Conservation (phyloP, 1,140 invertebrate genomes). For the Oncopeltus fasciatus region DNA sequence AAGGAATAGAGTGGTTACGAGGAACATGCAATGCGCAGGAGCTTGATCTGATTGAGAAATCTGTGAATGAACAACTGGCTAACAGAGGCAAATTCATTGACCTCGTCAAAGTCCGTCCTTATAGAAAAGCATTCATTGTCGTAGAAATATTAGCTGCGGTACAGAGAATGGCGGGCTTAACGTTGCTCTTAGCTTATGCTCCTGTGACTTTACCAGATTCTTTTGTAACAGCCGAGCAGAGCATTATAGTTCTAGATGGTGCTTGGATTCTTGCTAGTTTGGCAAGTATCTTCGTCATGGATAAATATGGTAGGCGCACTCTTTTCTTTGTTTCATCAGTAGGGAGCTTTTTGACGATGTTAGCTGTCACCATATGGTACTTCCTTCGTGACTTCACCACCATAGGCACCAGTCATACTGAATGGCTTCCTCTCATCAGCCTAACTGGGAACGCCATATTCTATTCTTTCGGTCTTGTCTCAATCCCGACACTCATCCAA, state of each 20-base stretch:
- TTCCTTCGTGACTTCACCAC: constrained; percentile 2
- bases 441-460: constrained; percentile 11
- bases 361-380: constrained; percentile 23
- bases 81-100: constrained; percentile 15
- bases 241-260: constrained; percentile 5
- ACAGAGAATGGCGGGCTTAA: constrained; percentile 62
- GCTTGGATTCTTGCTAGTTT: constrained; percentile 30
- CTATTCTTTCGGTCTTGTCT: constrained; percentile 17
- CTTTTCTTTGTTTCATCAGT: constrained; percentile 30
- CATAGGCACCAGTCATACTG: background rate
- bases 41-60: constrained; percentile 20
- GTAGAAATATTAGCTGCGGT: constrained; percentile 47
- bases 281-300: constrained; percentile 26
- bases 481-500: constrained; percentile 17
- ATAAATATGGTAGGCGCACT: constrained; percentile 30
- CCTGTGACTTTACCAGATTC: constrained; percentile 49
- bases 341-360: constrained; percentile 18
- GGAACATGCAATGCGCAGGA: constrained; percentile 12
- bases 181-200: constrained; percentile 55
- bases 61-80: constrained; percentile 13
- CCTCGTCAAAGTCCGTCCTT: constrained; percentile 10
- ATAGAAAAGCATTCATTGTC: constrained; percentile 44
- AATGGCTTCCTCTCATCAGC: constrained; percentile 13
- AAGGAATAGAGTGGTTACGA: constrained; percentile 49
- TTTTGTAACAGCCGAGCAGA: background rate